A percentile compares a stretch with the other conserved stretches of the same genome.
These are phyloP conservation scores for Poicephalus gulielmi DNA, from an alignment of 2,113 vertebrate species.

Conservation along the genomic window DNA sequence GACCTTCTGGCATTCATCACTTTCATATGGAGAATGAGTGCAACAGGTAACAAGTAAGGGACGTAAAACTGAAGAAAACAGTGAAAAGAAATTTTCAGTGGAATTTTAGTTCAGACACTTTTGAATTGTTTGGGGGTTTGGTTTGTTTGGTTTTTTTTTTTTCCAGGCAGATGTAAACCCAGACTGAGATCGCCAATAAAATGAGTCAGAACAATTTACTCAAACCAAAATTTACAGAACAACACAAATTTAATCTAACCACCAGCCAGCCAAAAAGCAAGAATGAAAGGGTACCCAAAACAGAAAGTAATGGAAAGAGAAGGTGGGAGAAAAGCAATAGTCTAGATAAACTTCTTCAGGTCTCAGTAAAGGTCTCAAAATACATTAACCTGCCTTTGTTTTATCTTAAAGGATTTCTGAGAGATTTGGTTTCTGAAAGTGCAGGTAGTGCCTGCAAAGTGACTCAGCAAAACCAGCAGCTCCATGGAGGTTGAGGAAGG, in stretches of 20 bases:
- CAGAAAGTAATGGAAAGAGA: neutral
- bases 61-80: neutral
- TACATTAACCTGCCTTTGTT: neutral
- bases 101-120: neutral
- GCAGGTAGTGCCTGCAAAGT: neutral
- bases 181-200: neutral
- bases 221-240: neutral
- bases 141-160: neutral
- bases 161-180: neutral
- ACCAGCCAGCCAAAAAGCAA: neutral
- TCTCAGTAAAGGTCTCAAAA: neutral
- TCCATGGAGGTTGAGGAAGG: neutral
- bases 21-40: neutral
- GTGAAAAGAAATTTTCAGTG: neutral
- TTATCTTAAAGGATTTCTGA: neutral
- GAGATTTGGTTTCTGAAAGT: neutral
- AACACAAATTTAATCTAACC: neutral
- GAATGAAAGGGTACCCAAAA: neutral
- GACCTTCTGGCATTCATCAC: neutral
- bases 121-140: neutral
- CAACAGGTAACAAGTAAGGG: neutral
- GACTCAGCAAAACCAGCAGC: neutral
- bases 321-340: neutral
- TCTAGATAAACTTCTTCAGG: neutral
- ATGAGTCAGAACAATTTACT: neutral